phyloP scores from a whole-genome alignment of 2,888 invertebrate species.

The Patella caerulea region DNA sequence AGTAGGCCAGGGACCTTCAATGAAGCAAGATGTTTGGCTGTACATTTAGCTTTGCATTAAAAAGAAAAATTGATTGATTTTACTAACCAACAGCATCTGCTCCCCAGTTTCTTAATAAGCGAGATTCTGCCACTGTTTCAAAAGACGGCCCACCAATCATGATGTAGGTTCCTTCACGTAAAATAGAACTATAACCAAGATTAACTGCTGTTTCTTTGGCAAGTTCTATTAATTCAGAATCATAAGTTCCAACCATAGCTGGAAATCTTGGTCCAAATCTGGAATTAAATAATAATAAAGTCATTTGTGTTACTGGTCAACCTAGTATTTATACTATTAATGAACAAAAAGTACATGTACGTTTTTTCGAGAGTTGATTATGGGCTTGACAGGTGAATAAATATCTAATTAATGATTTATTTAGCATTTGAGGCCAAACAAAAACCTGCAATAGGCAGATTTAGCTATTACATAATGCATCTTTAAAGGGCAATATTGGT shows the following conservation, averaged over 20 bases:
- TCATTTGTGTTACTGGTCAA: too few relatives aligned
- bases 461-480: too few relatives aligned
- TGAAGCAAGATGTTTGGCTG: too few relatives aligned
- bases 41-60: background rate
- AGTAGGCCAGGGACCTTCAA: background rate
- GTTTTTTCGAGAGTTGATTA: too few relatives aligned
- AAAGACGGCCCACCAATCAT: slow-evolving; percentile 95
- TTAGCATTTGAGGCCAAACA: too few relatives aligned
- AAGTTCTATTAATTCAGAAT: slow-evolving; percentile 79
- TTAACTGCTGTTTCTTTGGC: slow-evolving; percentile 82
- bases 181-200: slow-evolving; percentile 78
- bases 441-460: too few relatives aligned
- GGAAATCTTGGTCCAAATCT: slow-evolving; percentile 95
- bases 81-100: slow-evolving; percentile 72
- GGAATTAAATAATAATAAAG: slow-evolving; percentile 11
- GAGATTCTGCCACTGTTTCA: slow-evolving; percentile 93
- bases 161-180: slow-evolving; percentile 93
- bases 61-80: background rate
- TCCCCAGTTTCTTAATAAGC: slow-evolving; percentile 83
- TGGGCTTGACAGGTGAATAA: too few relatives aligned
- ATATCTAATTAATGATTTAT: too few relatives aligned
- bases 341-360: too few relatives aligned
- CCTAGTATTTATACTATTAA: too few relatives aligned
- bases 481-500: too few relatives aligned
- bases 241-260: slow-evolving; percentile 91